A percentile compares a stretch with the other conserved stretches of the same genome.
These are phyloP conservation scores for Zootermopsis nevadensis DNA, from an alignment of 2,888 invertebrate genomes.

Conservation along the genomic window DNA sequence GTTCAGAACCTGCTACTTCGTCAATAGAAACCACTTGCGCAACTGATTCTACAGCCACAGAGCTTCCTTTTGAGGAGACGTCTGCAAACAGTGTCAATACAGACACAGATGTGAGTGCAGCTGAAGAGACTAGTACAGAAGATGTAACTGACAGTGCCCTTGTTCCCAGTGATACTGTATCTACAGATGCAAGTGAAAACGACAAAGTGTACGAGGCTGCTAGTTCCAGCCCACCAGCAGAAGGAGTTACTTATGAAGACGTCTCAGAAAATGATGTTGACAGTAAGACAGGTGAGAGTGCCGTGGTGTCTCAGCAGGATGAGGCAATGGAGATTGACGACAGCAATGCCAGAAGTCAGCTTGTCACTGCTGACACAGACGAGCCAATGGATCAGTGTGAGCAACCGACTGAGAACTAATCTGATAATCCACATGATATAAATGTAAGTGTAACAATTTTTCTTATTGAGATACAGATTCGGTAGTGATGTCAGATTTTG, in stretches of 20 bases:
- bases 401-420: constrained; percentile 47
- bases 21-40: neutral
- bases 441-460: neutral
- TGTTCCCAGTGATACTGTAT: too few relatives aligned
- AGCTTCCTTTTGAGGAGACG: neutral
- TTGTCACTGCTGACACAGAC: constrained; percentile 50
- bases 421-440: constrained; percentile 42
- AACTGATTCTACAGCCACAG: neutral
- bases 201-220: neutral
- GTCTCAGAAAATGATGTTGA: neutral
- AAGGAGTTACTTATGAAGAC: neutral
- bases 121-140: neutral
- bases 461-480: too few relatives aligned
- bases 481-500: too few relatives aligned
- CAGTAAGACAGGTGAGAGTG: neutral
- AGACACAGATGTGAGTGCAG: neutral
- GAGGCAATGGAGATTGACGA: constrained; percentile 55
- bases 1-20: neutral
- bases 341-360: constrained; percentile 31
- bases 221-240: neutral
- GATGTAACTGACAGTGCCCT: neutral
- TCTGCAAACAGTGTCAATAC: neutral
- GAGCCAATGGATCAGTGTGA: constrained; percentile 55
- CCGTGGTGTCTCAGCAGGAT: constrained; percentile 52
- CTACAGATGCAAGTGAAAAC: neutral